These are phyloP conservation scores for Frieseomelitta varia DNA, from an alignment of 1,140 invertebrate species.

Conservation along the genomic window DNA sequence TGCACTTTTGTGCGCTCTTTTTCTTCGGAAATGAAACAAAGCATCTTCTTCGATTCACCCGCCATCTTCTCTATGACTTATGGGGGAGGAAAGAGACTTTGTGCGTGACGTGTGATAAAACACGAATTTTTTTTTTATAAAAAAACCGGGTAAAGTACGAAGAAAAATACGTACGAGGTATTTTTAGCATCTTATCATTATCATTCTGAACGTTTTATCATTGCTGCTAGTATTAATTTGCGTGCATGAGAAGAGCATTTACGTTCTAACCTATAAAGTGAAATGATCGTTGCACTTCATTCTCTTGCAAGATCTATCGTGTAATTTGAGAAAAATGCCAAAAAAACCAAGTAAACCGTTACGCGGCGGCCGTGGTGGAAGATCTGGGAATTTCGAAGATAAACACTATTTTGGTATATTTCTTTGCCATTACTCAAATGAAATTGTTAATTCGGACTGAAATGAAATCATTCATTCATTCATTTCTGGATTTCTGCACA, in stretches of 20 bases:
- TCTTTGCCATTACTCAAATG: background rate
- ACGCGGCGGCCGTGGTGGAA: conserved; percentile 51
- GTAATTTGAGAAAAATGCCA: conserved; percentile 55
- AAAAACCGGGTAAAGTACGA: background rate
- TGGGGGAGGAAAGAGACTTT: too few relatives aligned
- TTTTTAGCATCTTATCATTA: too few relatives aligned
- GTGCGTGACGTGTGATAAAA: background rate
- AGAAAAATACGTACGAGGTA: background rate
- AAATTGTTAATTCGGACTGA: too few relatives aligned
- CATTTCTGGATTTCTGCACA: conserved; percentile 26
- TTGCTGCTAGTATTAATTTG: too few relatives aligned
- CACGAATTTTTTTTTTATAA: background rate
- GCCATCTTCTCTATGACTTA: background rate
- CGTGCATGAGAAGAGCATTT: background rate
- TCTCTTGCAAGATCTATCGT: background rate
- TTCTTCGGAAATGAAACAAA: background rate
- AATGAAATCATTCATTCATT: too few relatives aligned
- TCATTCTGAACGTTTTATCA: background rate
- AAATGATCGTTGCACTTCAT: background rate
- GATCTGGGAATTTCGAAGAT: conserved; percentile 33
- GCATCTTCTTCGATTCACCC: background rate
- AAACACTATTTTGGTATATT: conserved; percentile 67
- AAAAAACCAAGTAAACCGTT: conserved; percentile 56
- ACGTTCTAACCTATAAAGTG: conserved; percentile 15
- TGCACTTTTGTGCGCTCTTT: background rate